Conservation (phyloP, 2,888 invertebrate species). For the Poecilobothrus nobilitatus region DNA sequence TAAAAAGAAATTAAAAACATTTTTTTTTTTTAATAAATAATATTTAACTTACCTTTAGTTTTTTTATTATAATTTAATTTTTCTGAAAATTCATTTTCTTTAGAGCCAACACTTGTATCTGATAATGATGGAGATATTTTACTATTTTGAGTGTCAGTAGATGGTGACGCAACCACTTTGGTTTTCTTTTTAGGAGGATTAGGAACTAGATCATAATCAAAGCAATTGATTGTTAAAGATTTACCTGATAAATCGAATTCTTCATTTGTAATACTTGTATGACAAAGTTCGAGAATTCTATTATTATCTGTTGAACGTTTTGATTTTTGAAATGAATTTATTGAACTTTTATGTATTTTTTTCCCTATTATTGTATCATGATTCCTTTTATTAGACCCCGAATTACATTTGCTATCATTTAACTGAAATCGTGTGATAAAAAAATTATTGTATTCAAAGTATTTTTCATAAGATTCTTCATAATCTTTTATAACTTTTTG, state of each 20-base stretch:
- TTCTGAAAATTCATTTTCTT: conserved; percentile 37
- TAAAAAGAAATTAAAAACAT: background rate
- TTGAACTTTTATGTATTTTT: too few species aligned
- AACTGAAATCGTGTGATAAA: too few species aligned
- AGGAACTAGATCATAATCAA: conserved; percentile 20
- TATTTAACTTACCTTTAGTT: background rate
- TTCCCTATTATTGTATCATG: too few species aligned
- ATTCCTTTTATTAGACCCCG: background rate
- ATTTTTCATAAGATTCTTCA: background rate
- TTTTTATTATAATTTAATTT: conserved; percentile 17
- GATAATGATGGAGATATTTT: conserved; percentile 39
- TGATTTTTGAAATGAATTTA: too few species aligned
- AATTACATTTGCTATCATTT: background rate
- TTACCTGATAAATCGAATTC: conserved; percentile 18
- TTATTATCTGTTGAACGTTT: background rate
- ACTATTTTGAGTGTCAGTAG: conserved; percentile 8
- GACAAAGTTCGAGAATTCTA: background rate
- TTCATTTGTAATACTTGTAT: conserved; percentile 14
- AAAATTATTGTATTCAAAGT: background rate
- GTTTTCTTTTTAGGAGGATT: background rate
- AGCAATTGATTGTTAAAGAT: conserved; percentile 25
- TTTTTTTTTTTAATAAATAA: background rate
- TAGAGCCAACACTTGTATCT: conserved; percentile 38
- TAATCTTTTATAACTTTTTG: background rate
- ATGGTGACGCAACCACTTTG: background rate